Base-by-base conservation (phyloP, 1,140 invertebrate genomes). In the Drosophila baimaii region DNA sequence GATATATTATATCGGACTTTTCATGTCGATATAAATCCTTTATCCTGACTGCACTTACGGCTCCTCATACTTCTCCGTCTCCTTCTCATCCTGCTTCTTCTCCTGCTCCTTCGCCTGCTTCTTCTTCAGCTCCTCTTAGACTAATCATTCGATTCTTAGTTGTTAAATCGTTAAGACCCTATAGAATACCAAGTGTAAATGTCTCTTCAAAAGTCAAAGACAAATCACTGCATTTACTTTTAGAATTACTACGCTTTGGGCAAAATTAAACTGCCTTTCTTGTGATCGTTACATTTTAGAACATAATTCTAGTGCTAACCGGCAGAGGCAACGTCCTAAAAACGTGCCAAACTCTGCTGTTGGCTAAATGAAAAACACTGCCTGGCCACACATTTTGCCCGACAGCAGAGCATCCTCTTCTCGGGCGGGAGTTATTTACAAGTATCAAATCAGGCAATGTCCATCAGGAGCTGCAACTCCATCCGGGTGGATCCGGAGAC, bases 371-470 rank as follows among this genome's bases (percentile, higher is more conserved):
- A 25, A 70, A 39, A 71, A 70, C 43, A 33, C 25, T 39, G 19
- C 31, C 37, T 51, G 64, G 65, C 65, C 65, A 64, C 66, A 65
- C 61, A 70, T 52, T 35, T 7, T 39, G 43, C 25, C 17, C 23
- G 10, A 1, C 39, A 41, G 51, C 21, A 7, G 23, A 71, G 66
- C 52, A 71, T 71, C 65, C 35, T 71, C 68, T 49, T 70, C 52
- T 49, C 27, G 51, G 9, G 12, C 27, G 51, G 17, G 68, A n/a
- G n/a, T 19, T 57, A 71, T 71, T 71, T 72, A 71, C 68, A 58
- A 71, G 68, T 71, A 49, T 39, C 10, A 70, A 71, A 71, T 70
- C 66, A 56, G 62, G 31, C 37, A 54, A 35, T 70, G 31, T 37
- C 66, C 39, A 69, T 69, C 66, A 54, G 66, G 47, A 66, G 62